Evolutionary conservation across 1,140 invertebrate species (phyloP).

Genomic region (Venustaconcha ellipsiformis): DNA sequence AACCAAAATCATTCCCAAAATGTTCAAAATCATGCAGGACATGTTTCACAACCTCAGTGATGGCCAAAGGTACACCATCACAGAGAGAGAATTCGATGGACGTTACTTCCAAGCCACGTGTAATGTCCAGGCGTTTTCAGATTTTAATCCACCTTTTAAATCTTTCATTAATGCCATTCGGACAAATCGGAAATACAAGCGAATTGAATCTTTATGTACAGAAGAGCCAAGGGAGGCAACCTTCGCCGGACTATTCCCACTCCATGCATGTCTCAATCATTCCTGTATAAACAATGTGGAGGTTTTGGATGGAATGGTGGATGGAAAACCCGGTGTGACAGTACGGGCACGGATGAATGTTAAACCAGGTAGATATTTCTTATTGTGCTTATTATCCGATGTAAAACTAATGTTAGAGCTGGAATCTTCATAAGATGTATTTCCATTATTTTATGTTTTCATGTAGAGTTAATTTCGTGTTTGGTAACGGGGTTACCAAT

Average conservation of each 20-base stretch:
- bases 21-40: constrained; percentile 43
- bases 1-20: constrained; percentile 38
- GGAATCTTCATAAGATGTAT: too few relatives aligned
- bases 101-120: constrained; percentile 47
- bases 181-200: constrained; percentile 17
- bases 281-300: constrained; percentile 50
- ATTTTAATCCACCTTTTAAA: constrained; percentile 38
- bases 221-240: constrained; percentile 39
- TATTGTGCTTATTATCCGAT: not conserved
- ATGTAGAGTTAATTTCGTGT: too few relatives aligned
- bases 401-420: too few relatives aligned
- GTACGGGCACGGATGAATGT: constrained; percentile 38
- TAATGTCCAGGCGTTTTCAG: constrained; percentile 53
- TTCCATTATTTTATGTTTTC: too few relatives aligned
- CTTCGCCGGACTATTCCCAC: constrained; percentile 53
- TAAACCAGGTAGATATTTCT: constrained; percentile 34
- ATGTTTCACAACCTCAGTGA: constrained; percentile 45
- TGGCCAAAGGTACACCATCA: constrained; percentile 44
- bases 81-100: constrained; percentile 45
- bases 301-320: constrained; percentile 23
- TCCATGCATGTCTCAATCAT: constrained; percentile 55
- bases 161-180: constrained; percentile 26
- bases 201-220: constrained; percentile 1
- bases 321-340: constrained; percentile 41
- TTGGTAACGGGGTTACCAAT: too few relatives aligned